A percentile compares a stretch with the other conserved stretches of the same genome.
These are phyloP conservation scores for Agrotis ipsilon DNA, from an alignment of 2,888 invertebrate species.

Conservation along the genomic window DNA sequence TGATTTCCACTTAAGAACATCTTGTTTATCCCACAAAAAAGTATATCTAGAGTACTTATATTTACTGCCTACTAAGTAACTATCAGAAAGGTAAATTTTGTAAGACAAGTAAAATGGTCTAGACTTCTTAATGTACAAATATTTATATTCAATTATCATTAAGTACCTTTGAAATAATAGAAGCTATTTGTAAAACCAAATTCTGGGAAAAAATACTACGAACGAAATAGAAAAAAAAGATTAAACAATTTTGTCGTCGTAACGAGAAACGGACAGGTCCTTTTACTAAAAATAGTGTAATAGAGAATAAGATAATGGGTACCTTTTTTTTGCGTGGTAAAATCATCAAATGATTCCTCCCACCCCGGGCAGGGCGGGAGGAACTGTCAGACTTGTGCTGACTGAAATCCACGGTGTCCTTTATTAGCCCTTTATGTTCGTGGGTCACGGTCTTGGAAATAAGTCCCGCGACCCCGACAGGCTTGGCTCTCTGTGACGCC, in stretches of 20 bases:
- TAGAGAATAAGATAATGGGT: conserved; percentile 81
- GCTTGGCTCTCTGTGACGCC: too few relatives aligned
- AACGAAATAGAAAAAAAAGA: conserved; percentile 16
- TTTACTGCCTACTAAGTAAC: not conserved
- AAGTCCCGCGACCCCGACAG: too few relatives aligned
- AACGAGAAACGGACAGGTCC: not conserved
- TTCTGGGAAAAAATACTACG: conserved; percentile 9
- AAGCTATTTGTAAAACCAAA: not conserved
- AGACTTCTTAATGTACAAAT: conserved; percentile 10
- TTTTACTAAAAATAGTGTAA: conserved; percentile 40
- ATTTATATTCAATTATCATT: conserved; percentile 23
- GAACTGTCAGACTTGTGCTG: too few relatives aligned
- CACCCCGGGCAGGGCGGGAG: too few relatives aligned
- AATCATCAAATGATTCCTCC: too few relatives aligned
- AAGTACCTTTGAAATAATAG: not conserved
- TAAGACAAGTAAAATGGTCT: not conserved
- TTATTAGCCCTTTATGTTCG: too few relatives aligned
- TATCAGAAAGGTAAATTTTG: conserved; percentile 6
- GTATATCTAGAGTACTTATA: not conserved
- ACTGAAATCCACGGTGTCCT: too few relatives aligned
- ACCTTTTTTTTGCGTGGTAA: too few relatives aligned
- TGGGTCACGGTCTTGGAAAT: too few relatives aligned
- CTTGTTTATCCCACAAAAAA: conserved; percentile 12
- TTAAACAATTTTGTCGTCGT: conserved; percentile 25
- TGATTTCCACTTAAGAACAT: not conserved